Evolutionary conservation across 92 coral and sea anemone genomes (phyloP).

Genomic region (Phenganax subtilis): DNA sequence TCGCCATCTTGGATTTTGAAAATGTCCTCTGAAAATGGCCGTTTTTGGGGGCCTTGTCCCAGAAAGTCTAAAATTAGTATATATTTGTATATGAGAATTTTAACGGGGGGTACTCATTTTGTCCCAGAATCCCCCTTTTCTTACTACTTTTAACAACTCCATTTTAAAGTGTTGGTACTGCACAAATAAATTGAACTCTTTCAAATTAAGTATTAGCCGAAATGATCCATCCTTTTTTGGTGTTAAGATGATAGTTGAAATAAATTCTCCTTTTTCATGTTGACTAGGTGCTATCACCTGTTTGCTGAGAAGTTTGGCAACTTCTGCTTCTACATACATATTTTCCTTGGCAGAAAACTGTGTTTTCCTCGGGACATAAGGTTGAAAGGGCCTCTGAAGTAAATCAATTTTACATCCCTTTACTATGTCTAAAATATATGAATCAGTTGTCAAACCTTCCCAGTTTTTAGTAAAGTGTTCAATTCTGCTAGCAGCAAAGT

Average conservation of each 20-base stretch:
- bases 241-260: constrained; percentile 34
- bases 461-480: constrained; percentile 19
- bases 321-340: neutral
- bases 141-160: constrained; percentile 7
- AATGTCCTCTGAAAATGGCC: no score
- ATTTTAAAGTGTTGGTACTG: constrained; percentile 26
- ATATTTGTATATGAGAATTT: no score
- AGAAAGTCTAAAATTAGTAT: no score
- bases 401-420: constrained; percentile 42
- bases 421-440: constrained; percentile 33
- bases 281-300: neutral
- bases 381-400: constrained; percentile 24
- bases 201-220: constrained; percentile 31
- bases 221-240: constrained; percentile 31
- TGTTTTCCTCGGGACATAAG: neutral
- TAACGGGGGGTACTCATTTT: no score
- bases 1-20: no score
- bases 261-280: constrained; percentile 30
- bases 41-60: no score
- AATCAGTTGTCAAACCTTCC: constrained; percentile 35
- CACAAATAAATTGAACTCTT: neutral
- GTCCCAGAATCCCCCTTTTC: no score
- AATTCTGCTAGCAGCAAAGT: constrained; percentile 31
- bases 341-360: constrained; percentile 5
- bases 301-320: neutral